phyloP scores from a whole-genome alignment of 2,113 vertebrate genomes.

The Elgaria multicarinata region DNA sequence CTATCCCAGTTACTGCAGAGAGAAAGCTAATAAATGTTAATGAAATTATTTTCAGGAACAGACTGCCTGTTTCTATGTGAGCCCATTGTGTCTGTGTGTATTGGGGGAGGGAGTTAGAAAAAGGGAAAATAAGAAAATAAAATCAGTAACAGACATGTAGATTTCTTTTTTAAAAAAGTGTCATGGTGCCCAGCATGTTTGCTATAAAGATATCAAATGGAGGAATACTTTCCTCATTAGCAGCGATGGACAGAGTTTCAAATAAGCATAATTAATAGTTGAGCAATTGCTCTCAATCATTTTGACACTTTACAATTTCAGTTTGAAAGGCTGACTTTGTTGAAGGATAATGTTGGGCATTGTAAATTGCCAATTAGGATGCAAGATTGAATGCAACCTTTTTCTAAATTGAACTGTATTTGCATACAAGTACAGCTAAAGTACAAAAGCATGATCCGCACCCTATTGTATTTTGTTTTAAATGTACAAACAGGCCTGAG shows the following conservation, averaged over 20 bases:
- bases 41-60: slow-evolving; percentile 22
- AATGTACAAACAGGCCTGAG: slow-evolving; percentile 9
- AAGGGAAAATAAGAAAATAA: background rate
- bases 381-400: slow-evolving; percentile 55
- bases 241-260: slow-evolving; percentile 31
- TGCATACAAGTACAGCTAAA: slow-evolving; percentile 40
- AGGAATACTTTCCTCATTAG: slow-evolving; percentile 23
- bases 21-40: slow-evolving; percentile 35
- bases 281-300: slow-evolving; percentile 43
- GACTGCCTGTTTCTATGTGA: background rate
- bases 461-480: slow-evolving; percentile 17
- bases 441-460: background rate
- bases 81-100: background rate
- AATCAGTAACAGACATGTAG: background rate
- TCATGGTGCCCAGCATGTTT: slow-evolving; percentile 2
- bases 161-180: background rate
- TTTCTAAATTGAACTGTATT: slow-evolving; percentile 51
- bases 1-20: background rate
- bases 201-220: slow-evolving; percentile 25
- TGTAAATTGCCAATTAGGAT: slow-evolving; percentile 59
- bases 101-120: background rate
- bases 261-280: slow-evolving; percentile 65
- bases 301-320: slow-evolving; percentile 61
- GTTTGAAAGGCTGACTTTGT: slow-evolving; percentile 60
- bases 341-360: slow-evolving; percentile 53